A percentile compares a stretch with the other conserved stretches of the same genome.
phyloP scores from a whole-genome alignment of 2,113 vertebrate genomes.

The Pteropus alecto region DNA sequence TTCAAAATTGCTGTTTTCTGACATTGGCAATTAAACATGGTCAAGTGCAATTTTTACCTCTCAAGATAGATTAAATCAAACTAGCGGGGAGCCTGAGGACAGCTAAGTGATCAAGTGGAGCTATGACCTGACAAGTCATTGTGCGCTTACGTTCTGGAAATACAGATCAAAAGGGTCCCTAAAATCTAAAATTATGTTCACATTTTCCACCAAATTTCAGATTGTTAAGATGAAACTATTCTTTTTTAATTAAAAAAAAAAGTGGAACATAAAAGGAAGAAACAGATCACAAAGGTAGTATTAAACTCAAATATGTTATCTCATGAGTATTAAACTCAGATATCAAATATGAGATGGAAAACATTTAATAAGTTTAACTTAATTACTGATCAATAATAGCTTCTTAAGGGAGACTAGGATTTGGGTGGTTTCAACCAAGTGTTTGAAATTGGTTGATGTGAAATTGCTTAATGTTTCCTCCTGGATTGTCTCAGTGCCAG shows the following conservation, averaged over 20 bases:
- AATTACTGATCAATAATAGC: background rate
- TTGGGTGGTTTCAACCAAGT: background rate
- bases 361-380: background rate
- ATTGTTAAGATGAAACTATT: background rate
- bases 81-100: background rate
- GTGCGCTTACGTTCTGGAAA: background rate
- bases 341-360: background rate
- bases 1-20: background rate
- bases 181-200: background rate
- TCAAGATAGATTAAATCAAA: background rate
- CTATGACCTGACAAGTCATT: background rate
- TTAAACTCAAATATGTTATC: background rate
- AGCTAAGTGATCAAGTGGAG: background rate
- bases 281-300: background rate
- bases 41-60: background rate
- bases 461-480: background rate
- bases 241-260: background rate
- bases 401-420: background rate
- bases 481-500: background rate
- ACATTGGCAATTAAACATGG: background rate
- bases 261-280: background rate
- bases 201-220: background rate
- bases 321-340: background rate
- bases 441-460: background rate
- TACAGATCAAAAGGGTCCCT: background rate